Conservation (phyloP, 2,113 vertebrate genomes). For the Rhineura floridana region DNA sequence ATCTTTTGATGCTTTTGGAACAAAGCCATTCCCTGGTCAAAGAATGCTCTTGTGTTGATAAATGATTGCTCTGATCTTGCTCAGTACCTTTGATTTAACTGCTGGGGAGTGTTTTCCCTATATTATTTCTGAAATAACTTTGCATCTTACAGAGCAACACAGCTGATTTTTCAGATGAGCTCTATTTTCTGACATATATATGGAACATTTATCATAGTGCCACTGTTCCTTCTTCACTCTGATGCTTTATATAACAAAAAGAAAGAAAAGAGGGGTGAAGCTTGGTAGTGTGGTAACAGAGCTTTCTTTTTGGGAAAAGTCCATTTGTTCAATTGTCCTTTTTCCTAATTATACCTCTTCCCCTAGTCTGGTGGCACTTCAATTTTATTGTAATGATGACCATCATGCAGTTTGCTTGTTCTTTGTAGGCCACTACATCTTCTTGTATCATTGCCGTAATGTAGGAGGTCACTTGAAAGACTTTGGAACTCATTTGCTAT, state of each 20-base stretch:
- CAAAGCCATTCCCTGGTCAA: neutral
- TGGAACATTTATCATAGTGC: neutral
- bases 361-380: neutral
- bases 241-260: neutral
- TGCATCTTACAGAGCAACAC: neutral
- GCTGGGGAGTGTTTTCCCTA: neutral
- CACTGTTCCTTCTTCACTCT: neutral
- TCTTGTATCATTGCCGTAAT: neutral
- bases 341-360: neutral
- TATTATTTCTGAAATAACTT: constrained; percentile 8
- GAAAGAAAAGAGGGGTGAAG: neutral
- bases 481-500: neutral
- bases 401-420: neutral
- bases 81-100: constrained; percentile 8
- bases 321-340: neutral
- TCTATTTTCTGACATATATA: neutral
- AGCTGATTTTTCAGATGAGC: neutral
- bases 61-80: constrained; percentile 5
- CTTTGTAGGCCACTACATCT: neutral
- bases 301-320: neutral
- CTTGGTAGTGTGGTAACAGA: neutral
- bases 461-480: neutral
- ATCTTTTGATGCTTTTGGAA: constrained; percentile 3
- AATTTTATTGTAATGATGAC: neutral
- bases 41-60: constrained; percentile 1